Conservation (phyloP, 2,113 vertebrate species). For the Chloroceryle aenea region DNA sequence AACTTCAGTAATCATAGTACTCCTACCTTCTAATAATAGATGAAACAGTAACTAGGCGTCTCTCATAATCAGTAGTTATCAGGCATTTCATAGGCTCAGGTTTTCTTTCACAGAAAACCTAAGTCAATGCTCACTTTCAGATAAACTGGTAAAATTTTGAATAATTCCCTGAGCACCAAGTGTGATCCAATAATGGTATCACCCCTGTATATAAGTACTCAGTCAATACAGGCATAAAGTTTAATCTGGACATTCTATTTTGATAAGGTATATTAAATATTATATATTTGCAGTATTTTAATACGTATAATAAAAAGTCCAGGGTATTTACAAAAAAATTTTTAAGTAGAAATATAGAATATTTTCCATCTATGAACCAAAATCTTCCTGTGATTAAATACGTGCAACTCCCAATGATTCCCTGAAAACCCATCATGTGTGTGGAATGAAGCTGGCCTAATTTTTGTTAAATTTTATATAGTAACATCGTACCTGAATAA, state of each 20-base stretch:
- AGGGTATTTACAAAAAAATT: not conserved
- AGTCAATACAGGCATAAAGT: not conserved
- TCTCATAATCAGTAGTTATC: not conserved
- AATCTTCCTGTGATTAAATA: not conserved
- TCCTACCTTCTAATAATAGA: not conserved
- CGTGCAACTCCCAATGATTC: not conserved
- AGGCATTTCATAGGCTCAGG: not conserved
- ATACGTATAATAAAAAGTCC: not conserved
- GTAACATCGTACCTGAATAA: not conserved
- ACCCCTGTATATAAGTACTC: not conserved
- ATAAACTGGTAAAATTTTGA: not conserved
- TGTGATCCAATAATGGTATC: not conserved
- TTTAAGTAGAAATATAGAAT: not conserved
- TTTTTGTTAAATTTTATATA: constrained; percentile 10
- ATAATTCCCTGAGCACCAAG: not conserved
- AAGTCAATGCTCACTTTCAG: not conserved
- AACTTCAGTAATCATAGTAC: not conserved
- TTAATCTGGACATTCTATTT: not conserved
- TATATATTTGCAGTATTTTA: not conserved
- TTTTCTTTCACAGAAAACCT: not conserved
- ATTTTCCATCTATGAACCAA: not conserved
- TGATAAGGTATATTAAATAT: not conserved
- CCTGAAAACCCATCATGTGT: not conserved
- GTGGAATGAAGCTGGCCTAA: constrained; percentile 8
- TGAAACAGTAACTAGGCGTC: not conserved